Conservation (phyloP, 1,140 invertebrate species). For the Scaptomyza graminum region DNA sequence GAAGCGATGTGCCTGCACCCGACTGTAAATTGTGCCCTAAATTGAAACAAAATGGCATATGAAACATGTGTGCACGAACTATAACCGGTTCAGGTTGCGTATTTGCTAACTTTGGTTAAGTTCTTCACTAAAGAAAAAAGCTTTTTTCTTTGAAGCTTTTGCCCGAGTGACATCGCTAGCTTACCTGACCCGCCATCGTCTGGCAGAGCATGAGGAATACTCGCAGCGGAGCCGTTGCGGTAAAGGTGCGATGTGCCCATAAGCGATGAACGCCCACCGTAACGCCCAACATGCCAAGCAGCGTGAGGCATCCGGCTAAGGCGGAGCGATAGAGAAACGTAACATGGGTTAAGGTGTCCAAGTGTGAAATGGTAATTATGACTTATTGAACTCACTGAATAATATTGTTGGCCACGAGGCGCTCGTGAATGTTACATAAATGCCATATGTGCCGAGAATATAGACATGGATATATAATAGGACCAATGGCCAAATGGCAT, state of each 20-base stretch:
- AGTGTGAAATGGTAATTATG: constrained; percentile 9
- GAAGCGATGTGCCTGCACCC: constrained; percentile 92
- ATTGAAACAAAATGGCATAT: neutral
- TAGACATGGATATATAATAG: constrained; percentile 89
- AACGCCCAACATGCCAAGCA: constrained; percentile 88
- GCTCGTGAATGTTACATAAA: constrained; percentile 86
- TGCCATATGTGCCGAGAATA: constrained; percentile 86
- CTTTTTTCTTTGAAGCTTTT: constrained; percentile 1
- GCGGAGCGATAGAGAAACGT: neutral
- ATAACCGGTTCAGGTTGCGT: constrained; percentile 19
- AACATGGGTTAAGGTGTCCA: neutral
- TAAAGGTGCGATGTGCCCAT: constrained; percentile 94
- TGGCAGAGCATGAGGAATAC: constrained; percentile 92
- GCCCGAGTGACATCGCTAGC: constrained; percentile 14
- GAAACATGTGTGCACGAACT: neutral
- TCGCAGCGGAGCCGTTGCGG: constrained; percentile 88
- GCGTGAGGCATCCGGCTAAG: constrained; percentile 86
- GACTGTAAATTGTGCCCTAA: constrained; percentile 89
- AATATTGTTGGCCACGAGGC: constrained; percentile 86
- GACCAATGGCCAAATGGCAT: constrained; percentile 87
- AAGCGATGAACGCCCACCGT: constrained; percentile 95
- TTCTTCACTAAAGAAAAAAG: neutral
- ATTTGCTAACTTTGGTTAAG: constrained; percentile 16
- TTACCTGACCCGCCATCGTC: constrained; percentile 92
- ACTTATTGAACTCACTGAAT: constrained; percentile 86